Evolutionary conservation across 2,888 invertebrate genomes (phyloP).

Genomic region (Ecdyonurus torrentis): DNA sequence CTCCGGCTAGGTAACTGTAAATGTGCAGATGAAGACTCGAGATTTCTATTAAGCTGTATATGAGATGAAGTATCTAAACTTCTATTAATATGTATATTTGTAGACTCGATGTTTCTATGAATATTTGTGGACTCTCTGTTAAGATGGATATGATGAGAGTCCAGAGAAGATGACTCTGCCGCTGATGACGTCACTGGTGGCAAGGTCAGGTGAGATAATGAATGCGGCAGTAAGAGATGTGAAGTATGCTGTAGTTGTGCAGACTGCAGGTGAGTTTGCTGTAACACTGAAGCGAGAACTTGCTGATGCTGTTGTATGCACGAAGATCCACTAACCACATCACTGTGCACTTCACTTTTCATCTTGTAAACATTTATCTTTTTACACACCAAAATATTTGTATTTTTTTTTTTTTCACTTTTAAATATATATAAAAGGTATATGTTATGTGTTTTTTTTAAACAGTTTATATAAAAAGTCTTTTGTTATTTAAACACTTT

Average conservation of each 20-base stretch:
- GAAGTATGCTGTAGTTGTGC: neutral
- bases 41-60: too few species aligned
- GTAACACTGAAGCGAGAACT: neutral
- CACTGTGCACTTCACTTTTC: neutral
- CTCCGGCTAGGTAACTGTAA: too few species aligned
- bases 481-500: neutral
- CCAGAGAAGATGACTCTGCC: neutral
- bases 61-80: neutral
- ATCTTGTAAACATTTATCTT: neutral
- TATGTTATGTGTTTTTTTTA: neutral
- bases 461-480: neutral
- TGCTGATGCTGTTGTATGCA: neutral
- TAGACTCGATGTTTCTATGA: too few species aligned
- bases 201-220: neutral
- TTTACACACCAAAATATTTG: neutral
- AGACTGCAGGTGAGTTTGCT: neutral
- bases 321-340: neutral
- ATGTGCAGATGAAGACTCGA: neutral
- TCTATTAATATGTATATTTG: too few species aligned
- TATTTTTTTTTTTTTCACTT: neutral
- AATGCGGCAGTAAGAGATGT: neutral
- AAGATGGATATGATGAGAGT: too few species aligned
- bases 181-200: neutral
- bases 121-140: too few species aligned
- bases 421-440: neutral